Evolutionary conservation across 2,888 invertebrate genomes (phyloP).

Genomic region (Patella caerulea): DNA sequence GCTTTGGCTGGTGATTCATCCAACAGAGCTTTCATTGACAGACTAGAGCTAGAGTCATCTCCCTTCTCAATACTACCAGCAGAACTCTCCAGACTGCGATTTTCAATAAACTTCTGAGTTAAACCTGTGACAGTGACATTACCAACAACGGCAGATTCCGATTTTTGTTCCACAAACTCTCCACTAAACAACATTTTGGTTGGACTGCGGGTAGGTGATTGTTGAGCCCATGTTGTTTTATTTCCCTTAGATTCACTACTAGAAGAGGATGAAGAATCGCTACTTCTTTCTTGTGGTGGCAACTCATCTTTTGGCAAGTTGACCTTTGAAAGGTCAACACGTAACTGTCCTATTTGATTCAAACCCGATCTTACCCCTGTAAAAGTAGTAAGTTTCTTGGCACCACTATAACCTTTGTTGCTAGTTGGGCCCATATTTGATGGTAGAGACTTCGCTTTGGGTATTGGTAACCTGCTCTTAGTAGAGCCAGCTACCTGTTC

Average conservation of each 20-base stretch:
- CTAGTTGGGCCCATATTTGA: not conserved
- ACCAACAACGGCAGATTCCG: not conserved
- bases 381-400: not conserved
- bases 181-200: not conserved
- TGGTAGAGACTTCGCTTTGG: conserved; percentile 1
- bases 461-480: not conserved
- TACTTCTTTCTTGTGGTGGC: not conserved
- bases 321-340: not conserved
- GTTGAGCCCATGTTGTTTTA: conserved; percentile 7
- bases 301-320: not conserved
- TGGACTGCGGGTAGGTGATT: not conserved
- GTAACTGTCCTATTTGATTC: not conserved
- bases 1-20: not conserved
- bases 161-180: conserved; percentile 3
- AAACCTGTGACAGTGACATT: not conserved
- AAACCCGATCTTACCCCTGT: not conserved
- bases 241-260: not conserved
- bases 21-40: conserved; percentile 2
- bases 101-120: conserved; percentile 3
- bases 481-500: not conserved
- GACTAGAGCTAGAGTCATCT: conserved; percentile 5
- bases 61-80: not conserved
- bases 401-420: not conserved
- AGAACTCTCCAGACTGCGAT: conserved; percentile 11
- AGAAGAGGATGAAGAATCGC: not conserved